These are phyloP conservation scores for Pelvicachromis taeniatus DNA, from an alignment of 2,113 vertebrate species.

Conservation along the genomic window DNA sequence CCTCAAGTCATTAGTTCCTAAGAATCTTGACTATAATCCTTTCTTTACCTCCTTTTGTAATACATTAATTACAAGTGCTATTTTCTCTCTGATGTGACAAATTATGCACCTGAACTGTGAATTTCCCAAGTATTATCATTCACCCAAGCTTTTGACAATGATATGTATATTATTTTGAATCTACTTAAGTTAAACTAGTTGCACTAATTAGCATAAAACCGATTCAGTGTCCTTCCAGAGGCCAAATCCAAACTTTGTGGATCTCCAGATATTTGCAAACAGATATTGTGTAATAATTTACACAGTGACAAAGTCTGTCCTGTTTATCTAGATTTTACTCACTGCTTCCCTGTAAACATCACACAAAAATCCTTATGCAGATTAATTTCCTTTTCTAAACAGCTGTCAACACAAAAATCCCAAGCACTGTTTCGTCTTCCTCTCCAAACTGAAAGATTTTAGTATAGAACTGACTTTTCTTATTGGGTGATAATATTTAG, in stretches of 20 bases:
- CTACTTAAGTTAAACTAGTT: constrained; percentile 6
- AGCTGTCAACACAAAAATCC: not conserved
- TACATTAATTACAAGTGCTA: constrained; percentile 28
- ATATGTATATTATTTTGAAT: constrained; percentile 29
- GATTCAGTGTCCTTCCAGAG: constrained; percentile 22
- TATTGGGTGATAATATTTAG: not conserved
- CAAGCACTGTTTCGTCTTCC: not conserved
- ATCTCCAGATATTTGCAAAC: not conserved
- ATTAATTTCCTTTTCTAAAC: not conserved
- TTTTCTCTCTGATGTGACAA: constrained; percentile 34
- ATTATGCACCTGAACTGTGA: constrained; percentile 28
- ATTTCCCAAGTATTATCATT: constrained; percentile 12
- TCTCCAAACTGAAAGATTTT: not conserved
- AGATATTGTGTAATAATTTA: not conserved
- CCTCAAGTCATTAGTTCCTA: constrained; percentile 41
- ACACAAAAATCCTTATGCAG: not conserved
- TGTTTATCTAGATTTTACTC: not conserved
- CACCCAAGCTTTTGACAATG: not conserved
- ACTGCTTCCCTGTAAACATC: not conserved
- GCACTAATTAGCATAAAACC: constrained; percentile 13
- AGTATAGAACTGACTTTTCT: not conserved
- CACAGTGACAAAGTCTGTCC: not conserved
- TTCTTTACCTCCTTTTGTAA: constrained; percentile 15
- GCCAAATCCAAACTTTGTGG: constrained; percentile 1
- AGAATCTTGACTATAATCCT: constrained; percentile 7